Conservation (phyloP, 2,797 vertebrate genomes). For the Adelosebastes latens region DNA sequence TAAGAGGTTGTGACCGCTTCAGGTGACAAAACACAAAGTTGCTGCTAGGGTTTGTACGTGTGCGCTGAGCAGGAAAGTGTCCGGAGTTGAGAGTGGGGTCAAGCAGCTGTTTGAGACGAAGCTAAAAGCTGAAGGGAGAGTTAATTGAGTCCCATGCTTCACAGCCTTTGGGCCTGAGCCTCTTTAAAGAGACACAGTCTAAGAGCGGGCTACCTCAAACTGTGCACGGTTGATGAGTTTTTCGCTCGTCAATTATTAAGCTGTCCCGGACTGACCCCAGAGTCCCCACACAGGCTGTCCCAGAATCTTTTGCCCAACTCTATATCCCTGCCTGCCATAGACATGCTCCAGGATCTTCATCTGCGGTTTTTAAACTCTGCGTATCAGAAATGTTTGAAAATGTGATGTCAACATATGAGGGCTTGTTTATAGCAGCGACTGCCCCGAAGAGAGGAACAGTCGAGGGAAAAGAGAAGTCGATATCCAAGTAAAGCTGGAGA, state of each 20-base stretch:
- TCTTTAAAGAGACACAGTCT: conserved; percentile 66
- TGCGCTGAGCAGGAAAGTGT: conserved; percentile 72
- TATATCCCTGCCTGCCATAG: conserved; percentile 18
- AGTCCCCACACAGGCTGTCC: conserved; percentile 24
- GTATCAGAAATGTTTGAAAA: conserved; percentile 59
- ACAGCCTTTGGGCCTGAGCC: conserved; percentile 67
- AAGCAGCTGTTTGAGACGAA: conserved; percentile 60
- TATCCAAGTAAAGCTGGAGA: conserved; percentile 63
- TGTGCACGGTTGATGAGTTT: conserved; percentile 78
- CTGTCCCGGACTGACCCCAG: conserved; percentile 64
- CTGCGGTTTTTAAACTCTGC: conserved; percentile 22
- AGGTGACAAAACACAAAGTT: conserved; percentile 54
- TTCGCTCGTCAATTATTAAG: conserved; percentile 79
- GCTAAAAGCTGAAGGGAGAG: conserved; percentile 71
- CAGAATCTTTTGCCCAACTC: conserved; percentile 18
- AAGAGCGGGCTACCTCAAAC: conserved; percentile 54
- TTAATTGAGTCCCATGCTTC: conserved; percentile 86
- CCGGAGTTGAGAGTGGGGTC: conserved; percentile 54
- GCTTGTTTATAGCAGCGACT: conserved; percentile 64
- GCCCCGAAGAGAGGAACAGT: conserved; percentile 55
- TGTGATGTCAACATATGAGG: conserved; percentile 56
- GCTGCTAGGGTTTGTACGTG: conserved; percentile 47
- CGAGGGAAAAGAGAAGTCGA: conserved; percentile 38
- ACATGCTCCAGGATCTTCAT: conserved; percentile 28
- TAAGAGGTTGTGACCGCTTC: conserved; percentile 44